Base-by-base conservation (phyloP, 2,888 invertebrate species). In the Rhagonycha fulva region DNA sequence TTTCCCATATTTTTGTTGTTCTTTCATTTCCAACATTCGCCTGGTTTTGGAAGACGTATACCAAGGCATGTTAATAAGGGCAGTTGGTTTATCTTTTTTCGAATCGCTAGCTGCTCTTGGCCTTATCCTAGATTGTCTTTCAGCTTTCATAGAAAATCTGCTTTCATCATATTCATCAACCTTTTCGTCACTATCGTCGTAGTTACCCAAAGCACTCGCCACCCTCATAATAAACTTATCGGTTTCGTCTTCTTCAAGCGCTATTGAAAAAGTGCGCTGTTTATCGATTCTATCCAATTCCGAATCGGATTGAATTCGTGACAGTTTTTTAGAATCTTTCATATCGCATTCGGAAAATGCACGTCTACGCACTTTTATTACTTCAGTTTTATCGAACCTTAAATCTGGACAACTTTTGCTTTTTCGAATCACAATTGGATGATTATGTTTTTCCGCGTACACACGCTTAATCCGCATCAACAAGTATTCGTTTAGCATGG, bases 271-370 rank as follows among this genome's bases (percentile, higher is more conserved):
- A 0, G 95, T 95, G 78, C 92, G 93, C 81, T 93, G 92, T 83
- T 93, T 93, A 85, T 96, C 95, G 79, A 96, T 95, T 62, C 92
- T 91, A 75, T 92, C 90, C 66, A 96, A 88, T 86, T 96, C 95
- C 0, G 94, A 93, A 81, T 96, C 96, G 0, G 95, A 96, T 79
- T 93, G 92, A 69, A 93, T 92, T 72, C 93, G 90, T 4, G 12
- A n/a, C 5, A 24, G 12, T 10, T 9, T 10, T 0, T n/a, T 3
- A 23, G 24, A 12, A 10, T 66, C n/a, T 3, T 19, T 11, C 24
- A 10, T 12, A 3, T 24, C 26, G 9, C 24, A 26, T 10, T 66
- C 26, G 0, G 93, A 93, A 82, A 92, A 92, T 0, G 94, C 93
- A 71, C 93, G 89, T 78, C 85, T 87, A 70, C 86, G 80, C 0